Percentiles rank a stretch among this genome's conserved stretches.
These are phyloP conservation scores for Cochlearius cochlearius DNA, from an alignment of 2,113 vertebrate genomes.

Conservation along the genomic window DNA sequence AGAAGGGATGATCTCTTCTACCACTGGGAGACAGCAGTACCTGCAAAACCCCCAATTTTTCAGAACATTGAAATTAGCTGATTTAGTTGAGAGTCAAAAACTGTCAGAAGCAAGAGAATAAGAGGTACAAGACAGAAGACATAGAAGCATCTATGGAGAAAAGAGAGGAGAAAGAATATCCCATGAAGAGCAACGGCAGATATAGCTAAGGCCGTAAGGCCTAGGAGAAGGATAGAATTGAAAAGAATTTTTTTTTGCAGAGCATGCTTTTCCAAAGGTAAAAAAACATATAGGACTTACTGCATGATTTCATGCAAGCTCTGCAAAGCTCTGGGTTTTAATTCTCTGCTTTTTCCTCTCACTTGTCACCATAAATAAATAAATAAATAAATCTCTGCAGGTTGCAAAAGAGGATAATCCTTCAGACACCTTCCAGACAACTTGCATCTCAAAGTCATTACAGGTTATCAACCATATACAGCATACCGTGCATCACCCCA, in stretches of 20 bases:
- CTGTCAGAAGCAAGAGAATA: background rate
- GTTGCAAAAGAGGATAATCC: background rate
- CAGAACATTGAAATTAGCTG: background rate
- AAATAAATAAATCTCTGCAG: background rate
- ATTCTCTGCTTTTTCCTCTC: background rate
- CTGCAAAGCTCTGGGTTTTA: background rate
- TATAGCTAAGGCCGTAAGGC: background rate
- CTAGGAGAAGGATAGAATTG: background rate
- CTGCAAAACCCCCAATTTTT: background rate
- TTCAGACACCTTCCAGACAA: background rate
- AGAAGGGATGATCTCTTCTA: background rate
- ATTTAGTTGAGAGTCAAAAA: background rate
- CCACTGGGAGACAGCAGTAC: background rate
- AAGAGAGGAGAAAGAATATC: background rate
- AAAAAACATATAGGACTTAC: background rate
- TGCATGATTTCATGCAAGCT: background rate
- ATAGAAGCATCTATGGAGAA: background rate
- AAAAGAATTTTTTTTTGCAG: background rate
- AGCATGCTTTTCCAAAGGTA: background rate
- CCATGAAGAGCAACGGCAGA: background rate
- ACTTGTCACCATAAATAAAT: background rate
- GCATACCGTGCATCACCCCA: background rate
- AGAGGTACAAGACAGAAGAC: background rate
- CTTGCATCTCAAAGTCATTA: background rate
- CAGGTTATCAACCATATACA: background rate